Conservation (phyloP, 2,797 vertebrate genomes). For the Gallinago stenura region DNA sequence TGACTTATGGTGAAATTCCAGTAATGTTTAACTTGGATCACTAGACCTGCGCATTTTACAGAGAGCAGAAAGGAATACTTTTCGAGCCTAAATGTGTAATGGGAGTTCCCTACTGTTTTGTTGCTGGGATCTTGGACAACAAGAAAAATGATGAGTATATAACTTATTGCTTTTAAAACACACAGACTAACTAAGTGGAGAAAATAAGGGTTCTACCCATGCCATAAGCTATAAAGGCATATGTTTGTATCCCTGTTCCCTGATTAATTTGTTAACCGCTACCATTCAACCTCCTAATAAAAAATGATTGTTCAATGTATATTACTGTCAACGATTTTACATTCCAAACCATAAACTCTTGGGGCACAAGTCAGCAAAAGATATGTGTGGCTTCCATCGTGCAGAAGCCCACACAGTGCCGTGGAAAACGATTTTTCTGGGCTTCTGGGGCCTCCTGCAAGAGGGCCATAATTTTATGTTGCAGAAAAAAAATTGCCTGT, state of each 20-base stretch:
- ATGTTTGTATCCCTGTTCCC: not conserved
- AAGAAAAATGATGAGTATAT: constrained; percentile 68
- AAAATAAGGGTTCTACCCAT: constrained; percentile 14
- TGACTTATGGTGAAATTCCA: constrained; percentile 85
- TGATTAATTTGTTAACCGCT: constrained; percentile 26
- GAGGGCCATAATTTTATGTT: not conserved
- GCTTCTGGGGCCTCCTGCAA: not conserved
- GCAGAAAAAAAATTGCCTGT: not conserved
- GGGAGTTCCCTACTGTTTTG: constrained; percentile 81
- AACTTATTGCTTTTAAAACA: constrained; percentile 57
- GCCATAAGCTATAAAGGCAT: not conserved
- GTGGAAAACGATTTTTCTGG: not conserved
- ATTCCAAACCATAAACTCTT: constrained; percentile 45
- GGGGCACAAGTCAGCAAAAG: constrained; percentile 35
- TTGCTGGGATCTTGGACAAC: constrained; percentile 77
- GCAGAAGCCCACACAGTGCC: not conserved
- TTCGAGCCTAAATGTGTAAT: constrained; percentile 70
- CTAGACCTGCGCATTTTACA: constrained; percentile 60
- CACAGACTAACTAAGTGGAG: not conserved
- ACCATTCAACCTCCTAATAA: constrained; percentile 43
- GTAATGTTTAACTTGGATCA: constrained; percentile 84
- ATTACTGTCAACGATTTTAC: constrained; percentile 45
- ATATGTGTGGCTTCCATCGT: not conserved
- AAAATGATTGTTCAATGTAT: constrained; percentile 35
- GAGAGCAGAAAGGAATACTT: constrained; percentile 75